Evolutionary conservation across 2,797 vertebrate species (phyloP), one percentile per base, ranked within the genome.

Genomic region (Myioborus melanocephalus): DNA sequence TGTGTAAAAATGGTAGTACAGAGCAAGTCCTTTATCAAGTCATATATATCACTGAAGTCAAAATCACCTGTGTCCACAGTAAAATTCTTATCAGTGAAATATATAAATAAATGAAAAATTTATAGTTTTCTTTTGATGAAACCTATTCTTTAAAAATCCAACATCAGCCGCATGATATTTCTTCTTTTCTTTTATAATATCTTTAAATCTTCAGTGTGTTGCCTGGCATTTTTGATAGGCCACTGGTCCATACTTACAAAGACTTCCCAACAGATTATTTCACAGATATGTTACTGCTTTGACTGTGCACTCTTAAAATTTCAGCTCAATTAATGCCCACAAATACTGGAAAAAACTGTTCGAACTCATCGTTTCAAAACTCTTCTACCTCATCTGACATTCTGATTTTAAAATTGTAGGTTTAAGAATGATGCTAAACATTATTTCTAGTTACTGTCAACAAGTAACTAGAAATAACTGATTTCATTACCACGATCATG

Each of bases 401-500:
- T 72, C 30, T 84, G 70, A 55, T 92, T 90, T 90, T 69, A 24
- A 84, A 89, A 84, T 87, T 7, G 82, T 44, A 35, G 28, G 55
- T 82, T 94, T 86, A 88, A 78, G 32, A 78, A 68, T 24, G 8
- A 24, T 78, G 30, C 52, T 86, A 65, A 86, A 53, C 15, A 21
- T 66, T 83, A 52, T 73, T 75, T 90, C 49, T 78, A 57, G 57
- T 81, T 81, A 55, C 39, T 81, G 30, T 44, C 79, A 65, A 71
- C 34, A 90, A 61, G 32, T 46, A 46, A 46, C 44, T 46, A 46
- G 44, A 46, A 23, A 46, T 23, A 46, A 71, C 20, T 34, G 11
- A 66, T 89, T 83, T 90, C 59, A n/a, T 88, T 87, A 14, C 19
- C 8, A 2, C 81, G 34, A 68, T 71, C 41, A 39, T 1, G 0